Evolutionary conservation across 2,797 vertebrate species (phyloP), one percentile per base, ranked within the genome.

Genomic region (Microchirus variegatus): DNA sequence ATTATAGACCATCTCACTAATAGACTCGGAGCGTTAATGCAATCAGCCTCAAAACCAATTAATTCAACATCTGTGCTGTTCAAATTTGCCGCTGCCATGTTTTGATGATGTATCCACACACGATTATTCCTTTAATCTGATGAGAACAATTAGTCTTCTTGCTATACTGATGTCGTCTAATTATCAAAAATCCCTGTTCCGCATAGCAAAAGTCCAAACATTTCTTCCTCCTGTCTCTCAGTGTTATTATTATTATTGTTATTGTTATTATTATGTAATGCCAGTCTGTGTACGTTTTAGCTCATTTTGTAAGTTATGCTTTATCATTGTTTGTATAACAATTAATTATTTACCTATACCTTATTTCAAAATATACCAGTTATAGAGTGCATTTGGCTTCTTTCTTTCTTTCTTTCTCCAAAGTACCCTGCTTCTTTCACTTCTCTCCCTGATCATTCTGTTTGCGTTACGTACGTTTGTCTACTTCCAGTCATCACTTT

Each of bases 31-130:
- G 75, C 81, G 81, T 90, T 84, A 89, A 90, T 84, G 80, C 81
- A 88, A 85, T 91, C 89, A 87, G 82, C 87, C 83, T 86, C 86
- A 83, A 83, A 88, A 82, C 72, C 82, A 91, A 90, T 90, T 90
- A 87, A 89, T 88, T 84, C 83, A 84, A 83, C 88, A 91, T 90
- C 89, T 90, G 89, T 84, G 81, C 80, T 81, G 84, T 90, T 90
- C 82, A 85, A 80, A 90, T 90, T 83, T 84, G 86, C 83, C 82
- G 67, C 66, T 59, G 77, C 78, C 78, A 57, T 83, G 80, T 90
- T 89, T 84, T 83, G 65, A 83, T 75, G 80, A 87, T 88, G 86
- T 85, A 82, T 87, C 81, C 81, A 81, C 78, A 81, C 82, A 83
- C 77, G 81, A 81, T 89, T 81, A 87, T 80, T 83, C 73, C 67